phyloP scores from a whole-genome alignment of 2,797 vertebrate genomes.

The Falco naumanni region DNA sequence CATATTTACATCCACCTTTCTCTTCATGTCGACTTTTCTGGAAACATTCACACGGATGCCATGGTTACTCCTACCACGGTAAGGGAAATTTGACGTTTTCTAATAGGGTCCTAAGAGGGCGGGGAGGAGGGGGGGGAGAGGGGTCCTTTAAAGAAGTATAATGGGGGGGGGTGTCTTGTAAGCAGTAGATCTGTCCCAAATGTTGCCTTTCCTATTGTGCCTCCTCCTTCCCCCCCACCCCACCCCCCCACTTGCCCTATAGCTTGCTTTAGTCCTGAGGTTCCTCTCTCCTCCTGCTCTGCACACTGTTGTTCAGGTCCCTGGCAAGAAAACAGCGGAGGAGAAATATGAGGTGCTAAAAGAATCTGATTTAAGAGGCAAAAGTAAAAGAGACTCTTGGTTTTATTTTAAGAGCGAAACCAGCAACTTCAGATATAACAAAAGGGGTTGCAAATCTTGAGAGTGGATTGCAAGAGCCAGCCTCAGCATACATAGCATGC shows the following conservation, averaged over 20 bases:
- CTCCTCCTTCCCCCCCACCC: not conserved
- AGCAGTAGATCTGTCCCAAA: not conserved
- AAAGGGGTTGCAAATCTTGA: constrained; percentile 14
- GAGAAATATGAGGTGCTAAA: constrained; percentile 17
- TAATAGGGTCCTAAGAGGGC: constrained; percentile 55
- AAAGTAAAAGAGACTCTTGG: not conserved
- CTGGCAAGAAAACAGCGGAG: not conserved
- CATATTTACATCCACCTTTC: constrained; percentile 76
- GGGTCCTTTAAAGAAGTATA: constrained; percentile 12
- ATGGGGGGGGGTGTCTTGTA: not conserved
- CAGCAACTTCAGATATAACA: constrained; percentile 14
- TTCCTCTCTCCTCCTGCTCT: constrained; percentile 1
- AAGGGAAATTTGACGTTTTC: constrained; percentile 72
- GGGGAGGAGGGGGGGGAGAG: not conserved
- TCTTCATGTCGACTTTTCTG: constrained; percentile 84
- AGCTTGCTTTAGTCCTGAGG: not conserved
- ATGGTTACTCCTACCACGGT: constrained; percentile 85
- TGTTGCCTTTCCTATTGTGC: constrained; percentile 8
- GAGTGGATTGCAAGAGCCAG: not conserved
- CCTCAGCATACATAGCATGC: not conserved
- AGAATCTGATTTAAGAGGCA: not conserved
- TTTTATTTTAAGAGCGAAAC: not conserved
- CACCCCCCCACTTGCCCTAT: not conserved
- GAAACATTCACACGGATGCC: constrained; percentile 82
- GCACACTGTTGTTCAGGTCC: not conserved